Conservation (phyloP, 2,888 invertebrate species). For the Electrophaes corylata region DNA sequence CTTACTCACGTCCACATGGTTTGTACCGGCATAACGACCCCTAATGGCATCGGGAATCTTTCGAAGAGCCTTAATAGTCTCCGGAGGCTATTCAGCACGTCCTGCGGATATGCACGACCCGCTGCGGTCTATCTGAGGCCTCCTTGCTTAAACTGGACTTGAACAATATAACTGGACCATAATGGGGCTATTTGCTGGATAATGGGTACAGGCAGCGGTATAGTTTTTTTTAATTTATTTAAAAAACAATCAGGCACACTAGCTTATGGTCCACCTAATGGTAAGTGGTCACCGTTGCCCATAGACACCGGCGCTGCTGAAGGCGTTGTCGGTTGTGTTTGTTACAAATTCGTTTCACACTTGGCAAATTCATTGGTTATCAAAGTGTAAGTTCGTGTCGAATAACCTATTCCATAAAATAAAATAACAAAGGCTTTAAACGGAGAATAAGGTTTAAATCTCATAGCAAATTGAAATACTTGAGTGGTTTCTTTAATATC, state of each 20-base stretch:
- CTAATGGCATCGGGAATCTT: constrained; percentile 26
- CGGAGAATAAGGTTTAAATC: too few species aligned
- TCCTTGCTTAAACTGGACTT: constrained; percentile 14
- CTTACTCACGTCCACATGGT: neutral
- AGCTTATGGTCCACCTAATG: too few species aligned
- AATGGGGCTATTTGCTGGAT: constrained; percentile 9
- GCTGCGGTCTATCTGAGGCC: constrained; percentile 13
- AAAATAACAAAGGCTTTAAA: too few species aligned
- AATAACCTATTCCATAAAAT: too few species aligned
- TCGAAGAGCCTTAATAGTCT: constrained; percentile 25
- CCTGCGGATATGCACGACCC: constrained; percentile 17
- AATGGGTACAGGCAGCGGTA: neutral
- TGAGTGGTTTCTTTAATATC: too few species aligned
- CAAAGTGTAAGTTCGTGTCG: too few species aligned
- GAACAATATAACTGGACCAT: constrained; percentile 13
- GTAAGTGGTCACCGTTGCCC: too few species aligned
- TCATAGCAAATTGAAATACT: too few species aligned
- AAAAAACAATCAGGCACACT: neutral
- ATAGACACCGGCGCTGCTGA: too few species aligned
- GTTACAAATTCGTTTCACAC: too few species aligned
- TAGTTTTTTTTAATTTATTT: neutral
- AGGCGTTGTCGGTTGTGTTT: too few species aligned
- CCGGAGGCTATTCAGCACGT: constrained; percentile 26
- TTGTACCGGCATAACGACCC: constrained; percentile 4
- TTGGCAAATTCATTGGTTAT: too few species aligned